These are phyloP conservation scores for Thelaira solivaga DNA, from an alignment of 2,888 invertebrate genomes.

Conservation along the genomic window DNA sequence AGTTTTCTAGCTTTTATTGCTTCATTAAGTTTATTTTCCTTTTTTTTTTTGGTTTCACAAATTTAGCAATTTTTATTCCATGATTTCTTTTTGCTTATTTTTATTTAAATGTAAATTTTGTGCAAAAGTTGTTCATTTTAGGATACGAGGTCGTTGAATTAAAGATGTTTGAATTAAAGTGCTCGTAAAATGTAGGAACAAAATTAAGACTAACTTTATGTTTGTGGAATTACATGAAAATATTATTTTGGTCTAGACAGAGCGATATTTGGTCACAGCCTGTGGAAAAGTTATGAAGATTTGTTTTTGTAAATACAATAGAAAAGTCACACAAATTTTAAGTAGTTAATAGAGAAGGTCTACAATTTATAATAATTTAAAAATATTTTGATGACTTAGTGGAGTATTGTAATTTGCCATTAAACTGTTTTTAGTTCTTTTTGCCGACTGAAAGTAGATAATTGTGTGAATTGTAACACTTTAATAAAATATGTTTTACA, in stretches of 20 bases:
- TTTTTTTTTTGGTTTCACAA: constrained; percentile 37
- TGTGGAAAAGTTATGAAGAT: too few species aligned
- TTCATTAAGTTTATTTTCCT: constrained; percentile 59
- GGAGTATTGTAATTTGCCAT: too few species aligned
- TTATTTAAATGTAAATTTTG: constrained; percentile 56
- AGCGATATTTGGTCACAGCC: too few species aligned
- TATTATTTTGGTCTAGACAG: background rate
- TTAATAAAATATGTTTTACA: too few species aligned
- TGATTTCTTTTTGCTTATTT: constrained; percentile 5
- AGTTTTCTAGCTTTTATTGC: constrained; percentile 59
- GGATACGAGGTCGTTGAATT: constrained; percentile 30
- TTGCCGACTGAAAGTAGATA: too few species aligned
- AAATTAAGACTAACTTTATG: constrained; percentile 15
- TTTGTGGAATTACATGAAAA: background rate
- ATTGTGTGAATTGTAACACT: too few species aligned
- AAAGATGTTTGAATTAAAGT: constrained; percentile 37
- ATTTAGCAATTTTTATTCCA: constrained; percentile 49
- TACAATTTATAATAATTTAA: too few species aligned
- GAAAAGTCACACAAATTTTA: too few species aligned
- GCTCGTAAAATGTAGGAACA: constrained; percentile 19
- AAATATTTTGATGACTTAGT: too few species aligned
- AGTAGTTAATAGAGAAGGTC: too few species aligned
- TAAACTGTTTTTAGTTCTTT: too few species aligned
- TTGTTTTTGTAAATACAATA: too few species aligned
- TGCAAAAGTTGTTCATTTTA: constrained; percentile 50